phyloP scores from a whole-genome alignment of 2,797 vertebrate species.

The Danio albolineatus region DNA sequence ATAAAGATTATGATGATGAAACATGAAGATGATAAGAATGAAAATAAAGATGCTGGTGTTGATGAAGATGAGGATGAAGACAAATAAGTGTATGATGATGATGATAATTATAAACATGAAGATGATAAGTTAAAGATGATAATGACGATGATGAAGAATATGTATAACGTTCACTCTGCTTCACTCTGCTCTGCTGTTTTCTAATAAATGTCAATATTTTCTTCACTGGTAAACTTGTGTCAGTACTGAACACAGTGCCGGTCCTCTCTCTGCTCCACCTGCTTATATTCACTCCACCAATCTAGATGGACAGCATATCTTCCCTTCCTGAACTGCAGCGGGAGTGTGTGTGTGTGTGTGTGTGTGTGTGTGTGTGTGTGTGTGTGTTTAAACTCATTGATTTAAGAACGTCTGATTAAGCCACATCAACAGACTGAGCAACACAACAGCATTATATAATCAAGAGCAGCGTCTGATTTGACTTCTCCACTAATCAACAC shows the following conservation, averaged over 20 bases:
- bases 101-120: too few species aligned
- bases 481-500: constrained; percentile 73
- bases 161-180: too few species aligned
- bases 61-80: too few species aligned
- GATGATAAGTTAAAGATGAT: too few species aligned
- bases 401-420: constrained; percentile 73
- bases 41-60: too few species aligned
- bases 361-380: constrained; percentile 8
- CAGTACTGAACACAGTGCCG: background rate
- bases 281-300: constrained; percentile 30
- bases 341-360: constrained; percentile 42
- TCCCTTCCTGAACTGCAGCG: constrained; percentile 34
- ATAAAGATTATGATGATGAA: too few species aligned
- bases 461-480: constrained; percentile 71
- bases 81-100: too few species aligned
- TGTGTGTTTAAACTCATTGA: constrained; percentile 66
- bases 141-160: too few species aligned
- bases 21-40: too few species aligned
- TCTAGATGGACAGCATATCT: constrained; percentile 41
- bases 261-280: background rate
- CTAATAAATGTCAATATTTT: too few species aligned
- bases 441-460: constrained; percentile 76
- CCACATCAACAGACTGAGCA: constrained; percentile 71
- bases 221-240: too few species aligned
- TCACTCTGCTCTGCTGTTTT: too few species aligned